Conservation (phyloP, 2,113 vertebrate species). For the Herpetotheres cachinnans region DNA sequence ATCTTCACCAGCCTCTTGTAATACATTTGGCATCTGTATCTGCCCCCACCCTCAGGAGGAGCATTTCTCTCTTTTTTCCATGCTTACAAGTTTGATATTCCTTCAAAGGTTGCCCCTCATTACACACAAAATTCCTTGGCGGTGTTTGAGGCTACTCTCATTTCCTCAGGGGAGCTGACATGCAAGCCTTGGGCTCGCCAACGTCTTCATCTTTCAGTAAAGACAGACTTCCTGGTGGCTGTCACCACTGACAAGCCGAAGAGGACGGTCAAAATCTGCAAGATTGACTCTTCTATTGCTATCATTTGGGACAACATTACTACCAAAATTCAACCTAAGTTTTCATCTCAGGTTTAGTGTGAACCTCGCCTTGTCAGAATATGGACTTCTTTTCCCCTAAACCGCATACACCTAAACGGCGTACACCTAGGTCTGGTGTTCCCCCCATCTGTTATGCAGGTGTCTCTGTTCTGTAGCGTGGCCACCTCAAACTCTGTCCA, state of each 20-base stretch:
- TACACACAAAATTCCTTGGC: not conserved
- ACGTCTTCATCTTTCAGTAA: not conserved
- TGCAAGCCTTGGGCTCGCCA: not conserved
- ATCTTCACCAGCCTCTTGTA: not conserved
- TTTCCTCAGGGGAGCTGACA: not conserved
- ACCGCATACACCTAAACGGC: fast-evolving
- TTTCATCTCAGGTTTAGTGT: not conserved
- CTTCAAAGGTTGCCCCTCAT: not conserved
- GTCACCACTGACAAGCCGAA: not conserved
- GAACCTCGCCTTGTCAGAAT: not conserved
- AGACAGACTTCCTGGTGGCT: not conserved
- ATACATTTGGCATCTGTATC: not conserved
- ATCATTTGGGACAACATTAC: not conserved
- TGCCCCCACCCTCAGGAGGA: not conserved
- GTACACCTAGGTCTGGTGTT: not conserved
- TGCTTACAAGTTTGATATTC: not conserved
- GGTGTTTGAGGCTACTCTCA: not conserved
- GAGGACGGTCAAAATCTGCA: not conserved
- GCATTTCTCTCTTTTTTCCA: not conserved
- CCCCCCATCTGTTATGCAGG: not conserved
- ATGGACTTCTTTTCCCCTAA: not conserved
- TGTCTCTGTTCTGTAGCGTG: not conserved
- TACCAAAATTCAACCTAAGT: not conserved
- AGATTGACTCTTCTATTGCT: not conserved
- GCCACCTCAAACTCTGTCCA: not conserved